Conservation (phyloP, 2,888 invertebrate genomes). For the Leptinotarsa juncta region DNA sequence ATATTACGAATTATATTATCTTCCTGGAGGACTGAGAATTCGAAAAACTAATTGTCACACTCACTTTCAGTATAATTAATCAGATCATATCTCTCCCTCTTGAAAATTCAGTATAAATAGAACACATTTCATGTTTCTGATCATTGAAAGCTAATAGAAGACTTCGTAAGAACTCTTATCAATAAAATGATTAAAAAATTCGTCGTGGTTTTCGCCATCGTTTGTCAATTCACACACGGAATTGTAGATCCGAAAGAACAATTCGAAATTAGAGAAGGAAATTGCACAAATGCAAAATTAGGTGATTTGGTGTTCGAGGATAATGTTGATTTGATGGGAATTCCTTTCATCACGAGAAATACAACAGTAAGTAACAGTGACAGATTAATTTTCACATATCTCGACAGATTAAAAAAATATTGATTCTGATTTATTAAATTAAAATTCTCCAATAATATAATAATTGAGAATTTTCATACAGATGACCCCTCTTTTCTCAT, state of each 20-base stretch:
- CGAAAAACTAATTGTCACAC: no score
- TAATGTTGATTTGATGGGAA: background rate
- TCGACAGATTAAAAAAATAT: background rate
- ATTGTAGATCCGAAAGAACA: background rate
- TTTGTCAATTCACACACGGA: background rate
- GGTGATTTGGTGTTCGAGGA: background rate
- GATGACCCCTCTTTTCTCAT: no score
- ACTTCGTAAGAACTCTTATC: no score
- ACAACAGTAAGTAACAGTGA: background rate
- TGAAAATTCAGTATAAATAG: no score
- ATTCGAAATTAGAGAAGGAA: background rate
- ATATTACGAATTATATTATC: no score
- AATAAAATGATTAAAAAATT: background rate
- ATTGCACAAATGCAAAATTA: background rate
- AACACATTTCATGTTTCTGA: no score
- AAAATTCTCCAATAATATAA: no score
- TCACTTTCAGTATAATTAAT: no score
- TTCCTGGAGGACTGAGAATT: no score
- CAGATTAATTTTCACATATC: background rate
- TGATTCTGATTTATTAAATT: background rate
- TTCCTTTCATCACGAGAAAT: background rate
- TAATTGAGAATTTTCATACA: no score
- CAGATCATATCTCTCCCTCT: no score
- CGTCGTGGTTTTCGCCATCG: background rate
- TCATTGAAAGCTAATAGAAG: no score